These are phyloP conservation scores for Nerophis lumbriciformis DNA, from an alignment of 2,113 vertebrate genomes.

Conservation along the genomic window DNA sequence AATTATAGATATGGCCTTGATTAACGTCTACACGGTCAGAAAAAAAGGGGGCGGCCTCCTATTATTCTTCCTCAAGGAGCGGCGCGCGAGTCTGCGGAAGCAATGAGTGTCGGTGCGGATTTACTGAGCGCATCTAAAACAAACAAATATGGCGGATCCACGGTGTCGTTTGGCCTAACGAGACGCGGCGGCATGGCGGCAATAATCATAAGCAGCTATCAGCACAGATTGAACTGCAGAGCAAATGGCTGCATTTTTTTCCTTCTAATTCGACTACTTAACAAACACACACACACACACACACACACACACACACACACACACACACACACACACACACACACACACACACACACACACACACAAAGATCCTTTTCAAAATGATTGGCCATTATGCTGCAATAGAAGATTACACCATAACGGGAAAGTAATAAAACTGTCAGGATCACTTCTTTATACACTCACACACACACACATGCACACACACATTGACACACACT, in stretches of 20 bases:
- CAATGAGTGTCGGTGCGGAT: constrained; percentile 4
- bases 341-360: constrained; percentile 5
- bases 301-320: constrained; percentile 1
- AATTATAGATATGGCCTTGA: background rate
- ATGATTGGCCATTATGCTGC: constrained; percentile 50
- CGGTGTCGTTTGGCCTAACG: constrained; percentile 27
- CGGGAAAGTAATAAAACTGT: constrained; percentile 47
- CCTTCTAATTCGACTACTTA: constrained; percentile 41
- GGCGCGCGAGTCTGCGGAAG: background rate
- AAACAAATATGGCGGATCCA: constrained; percentile 17
- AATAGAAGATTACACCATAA: constrained; percentile 47
- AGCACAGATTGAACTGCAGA: constrained; percentile 31
- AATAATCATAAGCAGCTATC: constrained; percentile 47
- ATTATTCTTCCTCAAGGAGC: background rate
- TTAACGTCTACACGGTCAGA: background rate
- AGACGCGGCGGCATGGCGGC: constrained; percentile 24
- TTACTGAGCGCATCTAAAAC: constrained; percentile 11
- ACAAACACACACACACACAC: constrained; percentile 4
- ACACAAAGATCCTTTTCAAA: constrained; percentile 37
- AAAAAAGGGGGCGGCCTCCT: background rate
- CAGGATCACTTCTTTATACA: constrained; percentile 42
- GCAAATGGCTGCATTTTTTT: constrained; percentile 42
- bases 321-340: constrained; percentile 1
- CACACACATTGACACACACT: constrained; percentile 9
- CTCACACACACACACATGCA: background rate